Conservation (phyloP, 2,113 vertebrate species). For the Erythrocercus mccallii region DNA sequence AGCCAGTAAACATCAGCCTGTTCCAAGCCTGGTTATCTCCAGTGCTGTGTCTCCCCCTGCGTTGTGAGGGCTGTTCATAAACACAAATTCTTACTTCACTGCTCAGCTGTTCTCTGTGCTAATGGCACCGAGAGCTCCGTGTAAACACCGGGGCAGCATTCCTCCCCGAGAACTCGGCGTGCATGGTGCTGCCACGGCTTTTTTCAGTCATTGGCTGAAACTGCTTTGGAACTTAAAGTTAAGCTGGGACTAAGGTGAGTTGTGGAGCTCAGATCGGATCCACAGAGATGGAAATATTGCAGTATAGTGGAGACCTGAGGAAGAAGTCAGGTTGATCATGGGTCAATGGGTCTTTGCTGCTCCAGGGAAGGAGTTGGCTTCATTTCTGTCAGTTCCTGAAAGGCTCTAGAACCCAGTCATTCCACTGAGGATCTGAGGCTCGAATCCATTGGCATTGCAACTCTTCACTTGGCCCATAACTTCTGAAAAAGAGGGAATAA, state of each 20-base stretch:
- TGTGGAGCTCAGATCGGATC: neutral
- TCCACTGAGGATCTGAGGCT: neutral
- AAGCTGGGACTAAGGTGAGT: neutral
- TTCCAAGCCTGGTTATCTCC: neutral
- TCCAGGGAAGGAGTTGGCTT: neutral
- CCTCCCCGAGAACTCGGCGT: neutral
- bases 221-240: neutral
- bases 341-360: neutral
- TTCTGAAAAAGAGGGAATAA: neutral
- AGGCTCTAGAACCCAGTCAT: neutral
- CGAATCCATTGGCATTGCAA: rapidly evolving
- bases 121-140: neutral
- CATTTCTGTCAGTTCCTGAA: neutral
- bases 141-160: neutral
- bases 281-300: neutral
- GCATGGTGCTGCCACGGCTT: rapidly evolving
- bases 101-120: neutral
- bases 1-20: neutral
- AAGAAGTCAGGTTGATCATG: neutral
- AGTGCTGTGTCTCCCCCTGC: neutral
- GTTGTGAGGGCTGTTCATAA: neutral
- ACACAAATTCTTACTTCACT: constrained; percentile 22
- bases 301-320: neutral
- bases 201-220: neutral
- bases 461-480: neutral